These are phyloP conservation scores for Danio tinwini DNA, from an alignment of 2,797 vertebrate species.

Conservation along the genomic window DNA sequence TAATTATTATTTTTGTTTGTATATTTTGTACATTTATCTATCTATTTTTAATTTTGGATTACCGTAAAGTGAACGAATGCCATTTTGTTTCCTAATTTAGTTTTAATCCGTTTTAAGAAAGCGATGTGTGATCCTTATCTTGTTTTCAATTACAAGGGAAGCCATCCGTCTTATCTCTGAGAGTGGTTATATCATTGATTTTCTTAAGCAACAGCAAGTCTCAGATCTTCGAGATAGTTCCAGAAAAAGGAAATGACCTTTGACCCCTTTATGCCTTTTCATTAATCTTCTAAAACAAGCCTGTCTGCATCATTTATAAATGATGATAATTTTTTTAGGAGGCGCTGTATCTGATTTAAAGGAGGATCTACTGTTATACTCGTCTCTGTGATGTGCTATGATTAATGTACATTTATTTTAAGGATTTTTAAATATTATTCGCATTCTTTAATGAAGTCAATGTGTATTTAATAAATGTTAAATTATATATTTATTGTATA, in stretches of 20 bases:
- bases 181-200: conserved; percentile 69
- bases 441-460: too few relatives aligned
- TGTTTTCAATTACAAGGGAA: not conserved
- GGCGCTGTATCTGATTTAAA: conserved; percentile 18
- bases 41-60: not conserved
- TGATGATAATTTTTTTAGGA: conserved; percentile 6
- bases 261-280: conserved; percentile 8
- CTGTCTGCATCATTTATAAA: conserved; percentile 10
- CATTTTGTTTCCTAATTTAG: conserved; percentile 5
- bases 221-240: conserved; percentile 58
- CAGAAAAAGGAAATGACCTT: conserved; percentile 32
- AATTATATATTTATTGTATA: too few relatives aligned
- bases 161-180: conserved; percentile 21
- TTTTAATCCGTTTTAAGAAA: not conserved
- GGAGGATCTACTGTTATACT: not conserved
- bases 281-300: not conserved
- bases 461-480: not conserved
- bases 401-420: not conserved
- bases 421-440: not conserved
- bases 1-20: not conserved
- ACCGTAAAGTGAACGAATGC: not conserved
- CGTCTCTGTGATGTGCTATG: not conserved
- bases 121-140: conserved; percentile 46
- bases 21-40: too few relatives aligned
- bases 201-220: conserved; percentile 58